These are phyloP conservation scores for Hypolimnas misippus DNA, from an alignment of 2,888 invertebrate species.

Conservation along the genomic window DNA sequence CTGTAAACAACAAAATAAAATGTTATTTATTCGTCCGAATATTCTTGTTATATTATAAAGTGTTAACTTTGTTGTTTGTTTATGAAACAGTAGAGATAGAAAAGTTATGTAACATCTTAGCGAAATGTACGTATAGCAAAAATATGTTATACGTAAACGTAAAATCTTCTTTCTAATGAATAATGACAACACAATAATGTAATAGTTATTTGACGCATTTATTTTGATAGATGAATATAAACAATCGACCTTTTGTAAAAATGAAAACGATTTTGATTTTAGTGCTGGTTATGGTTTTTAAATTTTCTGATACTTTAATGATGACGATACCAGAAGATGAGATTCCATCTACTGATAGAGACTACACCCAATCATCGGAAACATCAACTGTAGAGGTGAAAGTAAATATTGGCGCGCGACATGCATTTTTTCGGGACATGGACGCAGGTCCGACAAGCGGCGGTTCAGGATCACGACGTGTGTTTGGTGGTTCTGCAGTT, in stretches of 20 bases:
- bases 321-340: not conserved
- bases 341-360: not conserved
- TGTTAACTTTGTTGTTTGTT: not conserved
- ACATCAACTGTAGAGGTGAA: not conserved
- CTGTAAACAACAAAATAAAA: slow-evolving; percentile 32
- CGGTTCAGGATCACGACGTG: slow-evolving; percentile 52
- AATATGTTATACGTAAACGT: too few species aligned
- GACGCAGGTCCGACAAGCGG: slow-evolving; percentile 22
- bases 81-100: too few species aligned
- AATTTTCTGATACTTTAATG: not conserved
- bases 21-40: not conserved
- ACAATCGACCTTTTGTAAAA: not conserved
- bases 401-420: slow-evolving; percentile 29
- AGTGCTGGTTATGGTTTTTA: not conserved
- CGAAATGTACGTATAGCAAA: too few species aligned
- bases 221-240: slow-evolving; percentile 9
- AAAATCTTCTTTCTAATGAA: slow-evolving; percentile 3
- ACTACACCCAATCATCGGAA: not conserved
- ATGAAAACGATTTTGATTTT: too few species aligned
- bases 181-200: not conserved
- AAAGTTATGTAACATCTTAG: too few species aligned
- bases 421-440: slow-evolving; percentile 56
- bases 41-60: not conserved
- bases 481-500: slow-evolving; percentile 63
- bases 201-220: not conserved